Evolutionary conservation across 1,140 invertebrate species (phyloP).

Genomic region (Lethrus apterus): DNA sequence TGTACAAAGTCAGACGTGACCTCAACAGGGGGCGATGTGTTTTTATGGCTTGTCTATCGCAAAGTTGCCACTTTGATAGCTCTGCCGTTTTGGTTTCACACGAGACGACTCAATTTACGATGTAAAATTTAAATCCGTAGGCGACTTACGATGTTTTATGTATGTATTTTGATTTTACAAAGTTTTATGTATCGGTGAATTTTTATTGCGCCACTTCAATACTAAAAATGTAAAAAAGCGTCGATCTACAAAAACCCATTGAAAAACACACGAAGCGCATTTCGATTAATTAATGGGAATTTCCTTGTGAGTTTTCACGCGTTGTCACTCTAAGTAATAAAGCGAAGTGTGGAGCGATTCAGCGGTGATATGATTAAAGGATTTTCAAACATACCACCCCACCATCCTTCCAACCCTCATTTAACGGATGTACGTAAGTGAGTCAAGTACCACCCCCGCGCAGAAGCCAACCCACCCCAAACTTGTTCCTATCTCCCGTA

Average conservation of each 20-base stretch:
- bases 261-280: too few relatives aligned
- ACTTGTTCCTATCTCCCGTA: neutral
- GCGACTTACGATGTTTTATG: too few relatives aligned
- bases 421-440: conserved; percentile 9
- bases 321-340: too few relatives aligned
- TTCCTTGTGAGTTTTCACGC: too few relatives aligned
- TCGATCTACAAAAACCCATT: too few relatives aligned
- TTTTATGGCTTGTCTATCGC: conserved; percentile 18
- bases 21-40: conserved; percentile 15
- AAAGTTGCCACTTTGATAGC: too few relatives aligned
- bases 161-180: too few relatives aligned
- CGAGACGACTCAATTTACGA: conserved; percentile 9
- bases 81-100: neutral
- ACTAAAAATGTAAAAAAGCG: too few relatives aligned
- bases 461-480: conserved; percentile 1
- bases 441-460: conserved; percentile 6
- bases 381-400: conserved; percentile 8
- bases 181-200: too few relatives aligned
- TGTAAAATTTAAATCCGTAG: conserved; percentile 4
- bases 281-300: too few relatives aligned
- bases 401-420: neutral
- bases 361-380: conserved; percentile 6
- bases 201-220: too few relatives aligned
- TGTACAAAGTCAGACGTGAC: conserved; percentile 11
- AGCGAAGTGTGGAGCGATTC: too few relatives aligned